Evolutionary conservation across 1,140 invertebrate species (phyloP).

Genomic region (Eubasilissa regina): DNA sequence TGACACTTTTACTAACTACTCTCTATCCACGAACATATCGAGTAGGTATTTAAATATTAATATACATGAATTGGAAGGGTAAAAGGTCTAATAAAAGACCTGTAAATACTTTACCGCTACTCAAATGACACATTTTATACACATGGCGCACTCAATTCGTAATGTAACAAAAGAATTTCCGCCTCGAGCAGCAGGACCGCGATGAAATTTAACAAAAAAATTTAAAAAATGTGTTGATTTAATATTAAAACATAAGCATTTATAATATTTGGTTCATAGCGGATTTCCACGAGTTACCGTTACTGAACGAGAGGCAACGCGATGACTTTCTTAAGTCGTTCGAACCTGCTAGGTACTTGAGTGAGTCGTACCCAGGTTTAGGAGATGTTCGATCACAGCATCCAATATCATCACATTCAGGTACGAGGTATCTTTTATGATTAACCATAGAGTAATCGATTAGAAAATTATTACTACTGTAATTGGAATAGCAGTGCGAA

Average conservation of each 20-base stretch:
- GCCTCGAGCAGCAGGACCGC: constrained; percentile 1
- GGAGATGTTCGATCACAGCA: constrained; percentile 6
- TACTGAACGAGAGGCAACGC: constrained; percentile 18
- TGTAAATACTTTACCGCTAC: too few relatives aligned
- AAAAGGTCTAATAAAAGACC: too few relatives aligned
- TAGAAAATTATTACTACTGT: background rate
- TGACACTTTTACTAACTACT: too few relatives aligned
- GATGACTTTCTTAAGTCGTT: background rate
- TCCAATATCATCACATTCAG: background rate
- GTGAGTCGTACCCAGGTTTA: constrained; percentile 6
- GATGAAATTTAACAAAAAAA: constrained; percentile 23
- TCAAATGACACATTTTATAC: too few relatives aligned
- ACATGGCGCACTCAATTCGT: too few relatives aligned
- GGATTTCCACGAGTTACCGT: constrained; percentile 30
- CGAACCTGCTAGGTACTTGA: constrained; percentile 23
- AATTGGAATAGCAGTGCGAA: too few relatives aligned
- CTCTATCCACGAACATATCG: too few relatives aligned
- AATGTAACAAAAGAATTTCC: too few relatives aligned
- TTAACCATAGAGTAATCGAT: background rate
- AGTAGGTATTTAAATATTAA: too few relatives aligned
- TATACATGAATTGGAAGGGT: too few relatives aligned
- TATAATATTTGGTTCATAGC: constrained; percentile 43
- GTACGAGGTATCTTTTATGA: background rate
- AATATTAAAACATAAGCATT: constrained; percentile 34
- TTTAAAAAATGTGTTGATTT: constrained; percentile 9